phyloP scores from a whole-genome alignment of 2,113 vertebrate genomes.

The Melanostigma gelatinosum region DNA sequence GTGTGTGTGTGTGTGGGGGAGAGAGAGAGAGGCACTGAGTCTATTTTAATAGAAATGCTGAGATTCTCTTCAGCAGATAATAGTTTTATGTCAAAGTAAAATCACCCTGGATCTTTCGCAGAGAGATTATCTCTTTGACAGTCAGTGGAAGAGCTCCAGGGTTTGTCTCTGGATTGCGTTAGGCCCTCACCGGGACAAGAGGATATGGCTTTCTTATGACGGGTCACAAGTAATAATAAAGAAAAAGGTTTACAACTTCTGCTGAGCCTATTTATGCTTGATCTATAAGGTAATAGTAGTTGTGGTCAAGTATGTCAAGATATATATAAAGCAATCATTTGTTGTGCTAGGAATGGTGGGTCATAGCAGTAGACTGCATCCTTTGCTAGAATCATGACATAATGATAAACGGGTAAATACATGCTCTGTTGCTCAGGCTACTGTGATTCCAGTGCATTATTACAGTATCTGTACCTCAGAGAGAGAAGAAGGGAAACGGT shows the following conservation, averaged over 20 bases:
- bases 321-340: not conserved
- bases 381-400: not conserved
- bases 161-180: constrained; percentile 25
- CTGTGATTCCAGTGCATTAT: not conserved
- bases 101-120: constrained; percentile 17
- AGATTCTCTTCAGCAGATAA: constrained; percentile 17
- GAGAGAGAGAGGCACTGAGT: not conserved
- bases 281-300: not conserved
- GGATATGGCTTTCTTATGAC: not conserved
- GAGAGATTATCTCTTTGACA: constrained; percentile 26
- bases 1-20: constrained; percentile 13
- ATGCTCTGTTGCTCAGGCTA: not conserved
- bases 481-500: not conserved
- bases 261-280: not conserved
- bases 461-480: not conserved
- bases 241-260: not conserved
- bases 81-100: not conserved
- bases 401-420: not conserved
- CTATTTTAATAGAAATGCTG: constrained; percentile 23
- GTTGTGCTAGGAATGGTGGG: not conserved
- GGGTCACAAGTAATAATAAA: not conserved
- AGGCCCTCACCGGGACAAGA: too few relatives aligned
- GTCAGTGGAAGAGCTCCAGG: constrained; percentile 19
- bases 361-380: not conserved
- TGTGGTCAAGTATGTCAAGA: not conserved